Evolutionary conservation across 2,888 invertebrate species (phyloP).

Genomic region (Herminia tarsipennalis): DNA sequence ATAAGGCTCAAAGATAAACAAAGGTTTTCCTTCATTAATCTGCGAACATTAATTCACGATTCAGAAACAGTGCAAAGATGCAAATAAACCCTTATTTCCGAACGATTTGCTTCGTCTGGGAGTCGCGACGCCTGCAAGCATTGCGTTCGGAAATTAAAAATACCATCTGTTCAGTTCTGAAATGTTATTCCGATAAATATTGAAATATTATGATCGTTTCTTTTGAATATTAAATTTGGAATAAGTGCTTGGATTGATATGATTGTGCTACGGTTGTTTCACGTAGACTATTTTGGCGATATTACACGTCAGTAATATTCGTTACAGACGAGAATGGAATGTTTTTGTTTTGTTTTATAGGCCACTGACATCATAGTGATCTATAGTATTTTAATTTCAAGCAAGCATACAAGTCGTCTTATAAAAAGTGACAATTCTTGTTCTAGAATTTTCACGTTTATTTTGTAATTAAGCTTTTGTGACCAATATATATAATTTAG

Average conservation of each 20-base stretch:
- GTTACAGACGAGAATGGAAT: too few species aligned
- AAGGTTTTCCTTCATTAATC: constrained; percentile 14
- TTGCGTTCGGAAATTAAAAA: constrained; percentile 44
- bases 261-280: background rate
- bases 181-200: constrained; percentile 37
- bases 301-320: too few species aligned
- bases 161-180: constrained; percentile 38
- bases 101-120: constrained; percentile 39
- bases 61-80: constrained; percentile 35
- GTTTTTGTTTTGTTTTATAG: too few species aligned
- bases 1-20: constrained; percentile 1
- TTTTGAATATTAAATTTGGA: constrained; percentile 12
- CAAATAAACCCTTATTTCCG: constrained; percentile 45
- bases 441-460: too few species aligned
- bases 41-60: constrained; percentile 25
- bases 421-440: too few species aligned
- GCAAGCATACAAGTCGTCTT: too few species aligned
- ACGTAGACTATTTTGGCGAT: too few species aligned
- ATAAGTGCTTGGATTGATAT: background rate
- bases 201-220: constrained; percentile 25
- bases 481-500: too few species aligned
- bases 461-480: too few species aligned
- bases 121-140: constrained; percentile 17
- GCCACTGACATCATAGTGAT: too few species aligned
- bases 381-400: too few species aligned